Conservation (phyloP, 2,888 invertebrate species). For the Anthrax anthrax region DNA sequence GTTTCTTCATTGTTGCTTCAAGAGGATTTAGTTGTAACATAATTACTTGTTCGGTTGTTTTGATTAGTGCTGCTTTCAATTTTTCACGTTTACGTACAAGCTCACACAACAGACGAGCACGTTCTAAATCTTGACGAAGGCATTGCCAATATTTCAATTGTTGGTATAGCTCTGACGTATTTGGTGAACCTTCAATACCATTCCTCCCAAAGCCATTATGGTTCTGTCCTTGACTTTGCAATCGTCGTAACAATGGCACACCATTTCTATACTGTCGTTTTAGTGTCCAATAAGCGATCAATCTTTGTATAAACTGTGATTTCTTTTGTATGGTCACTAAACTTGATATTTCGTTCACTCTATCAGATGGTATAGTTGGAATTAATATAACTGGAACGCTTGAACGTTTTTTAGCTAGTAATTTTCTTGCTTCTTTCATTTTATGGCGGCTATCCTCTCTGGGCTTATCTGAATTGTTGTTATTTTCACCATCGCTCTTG, state of each 20-base stretch:
- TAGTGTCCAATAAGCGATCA: slow-evolving; percentile 94
- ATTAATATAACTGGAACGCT: slow-evolving; percentile 84
- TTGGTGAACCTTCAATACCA: slow-evolving; percentile 46
- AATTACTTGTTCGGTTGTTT: slow-evolving; percentile 64
- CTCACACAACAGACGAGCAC: slow-evolving; percentile 82
- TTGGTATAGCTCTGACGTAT: slow-evolving; percentile 61
- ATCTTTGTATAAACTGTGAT: slow-evolving; percentile 71
- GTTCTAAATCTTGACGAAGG: slow-evolving; percentile 83
- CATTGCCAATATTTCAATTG: slow-evolving; percentile 90
- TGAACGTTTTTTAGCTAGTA: slow-evolving; percentile 76
- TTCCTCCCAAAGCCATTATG: slow-evolving; percentile 38
- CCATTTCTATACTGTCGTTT: slow-evolving; percentile 92
- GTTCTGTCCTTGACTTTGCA: slow-evolving; percentile 49
- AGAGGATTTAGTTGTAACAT: slow-evolving; percentile 71
- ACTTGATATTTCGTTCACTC: slow-evolving; percentile 74
- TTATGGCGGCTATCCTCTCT: slow-evolving; percentile 60
- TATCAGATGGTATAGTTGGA: slow-evolving; percentile 79
- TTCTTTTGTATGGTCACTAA: slow-evolving; percentile 61
- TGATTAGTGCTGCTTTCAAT: slow-evolving; percentile 73
- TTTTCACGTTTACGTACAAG: slow-evolving; percentile 91
- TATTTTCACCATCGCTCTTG: slow-evolving; percentile 40
- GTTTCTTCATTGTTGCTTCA: slow-evolving; percentile 58
- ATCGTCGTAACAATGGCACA: slow-evolving; percentile 75
- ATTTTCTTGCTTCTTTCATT: slow-evolving; percentile 76
- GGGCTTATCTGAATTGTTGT: slow-evolving; percentile 21